These are phyloP conservation scores for Artemia sinica DNA, from an alignment of 2,888 invertebrate species.

Conservation along the genomic window DNA sequence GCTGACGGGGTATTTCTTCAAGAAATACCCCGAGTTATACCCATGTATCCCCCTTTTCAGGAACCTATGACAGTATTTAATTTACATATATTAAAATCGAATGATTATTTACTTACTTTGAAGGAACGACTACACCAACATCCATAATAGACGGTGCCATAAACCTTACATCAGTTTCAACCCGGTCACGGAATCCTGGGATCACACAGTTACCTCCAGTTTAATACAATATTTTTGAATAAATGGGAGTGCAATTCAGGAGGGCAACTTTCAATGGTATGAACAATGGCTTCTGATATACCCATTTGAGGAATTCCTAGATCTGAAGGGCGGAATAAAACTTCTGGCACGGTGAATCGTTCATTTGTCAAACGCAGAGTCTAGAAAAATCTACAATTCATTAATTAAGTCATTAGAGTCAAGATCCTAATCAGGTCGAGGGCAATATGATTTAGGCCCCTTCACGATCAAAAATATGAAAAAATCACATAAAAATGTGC, in stretches of 20 bases:
- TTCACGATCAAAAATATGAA: background rate
- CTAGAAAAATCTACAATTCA: slow-evolving; percentile 45
- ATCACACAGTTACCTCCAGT: slow-evolving; percentile 66
- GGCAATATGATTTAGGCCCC: background rate
- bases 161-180: slow-evolving; percentile 57
- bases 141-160: slow-evolving; percentile 57
- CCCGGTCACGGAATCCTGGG: slow-evolving; percentile 61
- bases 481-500: slow-evolving; percentile 13
- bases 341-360: slow-evolving; percentile 81
- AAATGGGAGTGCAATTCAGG: slow-evolving; percentile 55
- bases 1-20: no score
- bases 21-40: no score
- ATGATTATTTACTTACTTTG: slow-evolving; percentile 39
- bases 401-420: slow-evolving; percentile 20
- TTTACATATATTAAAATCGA: no score
- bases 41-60: no score
- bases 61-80: no score
- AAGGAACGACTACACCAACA: slow-evolving; percentile 50
- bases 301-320: slow-evolving; percentile 82
- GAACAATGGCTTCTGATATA: slow-evolving; percentile 67
- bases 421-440: slow-evolving; percentile 30
- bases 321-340: slow-evolving; percentile 83
- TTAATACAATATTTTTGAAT: slow-evolving; percentile 61
- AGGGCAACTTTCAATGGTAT: slow-evolving; percentile 55
- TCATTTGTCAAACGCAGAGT: slow-evolving; percentile 76